These are phyloP conservation scores for Andrena hattorfiana DNA, from an alignment of 2,888 invertebrate species.

Conservation along the genomic window DNA sequence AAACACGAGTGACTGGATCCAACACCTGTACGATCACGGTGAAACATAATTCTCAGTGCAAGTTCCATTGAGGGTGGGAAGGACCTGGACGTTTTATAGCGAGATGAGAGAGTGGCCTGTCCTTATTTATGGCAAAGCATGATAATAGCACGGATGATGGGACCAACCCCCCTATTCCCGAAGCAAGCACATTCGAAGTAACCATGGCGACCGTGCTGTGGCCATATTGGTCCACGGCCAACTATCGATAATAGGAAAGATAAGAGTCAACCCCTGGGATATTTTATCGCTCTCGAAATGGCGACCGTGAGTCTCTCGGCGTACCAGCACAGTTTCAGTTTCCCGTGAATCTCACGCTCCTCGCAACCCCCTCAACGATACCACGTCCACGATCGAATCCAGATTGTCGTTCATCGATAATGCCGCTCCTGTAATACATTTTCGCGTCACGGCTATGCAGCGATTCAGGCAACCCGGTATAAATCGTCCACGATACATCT, in stretches of 20 bases:
- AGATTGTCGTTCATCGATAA: constrained; percentile 49
- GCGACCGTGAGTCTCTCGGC: constrained; percentile 67
- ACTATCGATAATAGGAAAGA: constrained; percentile 85
- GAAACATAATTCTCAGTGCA: not conserved
- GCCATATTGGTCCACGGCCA: constrained; percentile 83
- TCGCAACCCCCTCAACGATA: not conserved
- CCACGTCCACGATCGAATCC: constrained; percentile 22
- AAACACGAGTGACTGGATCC: not conserved
- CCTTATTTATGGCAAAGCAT: constrained; percentile 81
- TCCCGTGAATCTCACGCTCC: not conserved
- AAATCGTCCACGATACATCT: not conserved
- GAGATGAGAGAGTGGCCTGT: constrained; percentile 67
- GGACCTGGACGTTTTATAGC: constrained; percentile 5
- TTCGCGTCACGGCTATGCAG: not conserved
- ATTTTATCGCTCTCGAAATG: constrained; percentile 78
- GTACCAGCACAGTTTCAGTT: constrained; percentile 7
- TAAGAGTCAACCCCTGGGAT: constrained; percentile 75
- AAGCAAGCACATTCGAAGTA: constrained; percentile 72
- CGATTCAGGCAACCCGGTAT: not conserved
- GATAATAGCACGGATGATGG: constrained; percentile 84
- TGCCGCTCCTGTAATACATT: constrained; percentile 9
- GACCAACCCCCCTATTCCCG: constrained; percentile 65
- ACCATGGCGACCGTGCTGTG: constrained; percentile 75
- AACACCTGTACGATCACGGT: not conserved
- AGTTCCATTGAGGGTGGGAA: not conserved